phyloP scores from a whole-genome alignment of 2,797 vertebrate genomes.

The Lepus oiostolus region DNA sequence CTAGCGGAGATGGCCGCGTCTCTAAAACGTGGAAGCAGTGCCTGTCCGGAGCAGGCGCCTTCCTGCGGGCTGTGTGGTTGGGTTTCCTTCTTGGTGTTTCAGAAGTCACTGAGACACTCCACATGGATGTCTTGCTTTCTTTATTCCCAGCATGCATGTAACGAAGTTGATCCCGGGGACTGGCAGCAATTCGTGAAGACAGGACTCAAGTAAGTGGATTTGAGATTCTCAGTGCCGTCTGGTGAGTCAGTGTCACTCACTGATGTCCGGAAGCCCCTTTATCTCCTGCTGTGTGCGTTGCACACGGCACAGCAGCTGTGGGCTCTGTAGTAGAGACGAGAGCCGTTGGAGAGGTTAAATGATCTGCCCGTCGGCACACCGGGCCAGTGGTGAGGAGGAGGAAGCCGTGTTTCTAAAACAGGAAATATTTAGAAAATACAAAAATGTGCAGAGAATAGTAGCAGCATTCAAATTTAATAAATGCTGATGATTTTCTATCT shows the following conservation, averaged over 20 bases:
- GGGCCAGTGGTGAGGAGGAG: background rate
- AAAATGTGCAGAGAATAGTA: background rate
- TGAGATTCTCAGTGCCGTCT: background rate
- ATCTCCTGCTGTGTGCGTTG: background rate
- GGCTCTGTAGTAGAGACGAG: rapidly evolving
- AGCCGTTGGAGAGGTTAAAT: too few species aligned
- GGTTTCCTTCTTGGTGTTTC: background rate
- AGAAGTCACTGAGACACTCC: background rate
- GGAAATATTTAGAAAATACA: background rate
- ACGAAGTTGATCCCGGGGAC: constrained; percentile 89
- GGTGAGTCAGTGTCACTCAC: background rate
- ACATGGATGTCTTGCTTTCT: background rate
- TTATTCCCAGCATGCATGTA: constrained; percentile 86
- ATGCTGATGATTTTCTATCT: background rate
- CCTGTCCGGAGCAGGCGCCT: background rate
- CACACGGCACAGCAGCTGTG: rapidly evolving
- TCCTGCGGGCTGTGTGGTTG: background rate
- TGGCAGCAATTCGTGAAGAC: constrained; percentile 95
- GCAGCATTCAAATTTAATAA: background rate
- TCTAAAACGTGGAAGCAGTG: too few species aligned
- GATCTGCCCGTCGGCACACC: background rate
- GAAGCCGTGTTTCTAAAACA: background rate
- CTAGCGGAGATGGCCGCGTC: background rate
- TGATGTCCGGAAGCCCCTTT: rapidly evolving
- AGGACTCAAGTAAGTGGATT: constrained; percentile 94